These are phyloP conservation scores for Scylla paramamosain DNA, from an alignment of 1,140 invertebrate genomes.

Conservation along the genomic window DNA sequence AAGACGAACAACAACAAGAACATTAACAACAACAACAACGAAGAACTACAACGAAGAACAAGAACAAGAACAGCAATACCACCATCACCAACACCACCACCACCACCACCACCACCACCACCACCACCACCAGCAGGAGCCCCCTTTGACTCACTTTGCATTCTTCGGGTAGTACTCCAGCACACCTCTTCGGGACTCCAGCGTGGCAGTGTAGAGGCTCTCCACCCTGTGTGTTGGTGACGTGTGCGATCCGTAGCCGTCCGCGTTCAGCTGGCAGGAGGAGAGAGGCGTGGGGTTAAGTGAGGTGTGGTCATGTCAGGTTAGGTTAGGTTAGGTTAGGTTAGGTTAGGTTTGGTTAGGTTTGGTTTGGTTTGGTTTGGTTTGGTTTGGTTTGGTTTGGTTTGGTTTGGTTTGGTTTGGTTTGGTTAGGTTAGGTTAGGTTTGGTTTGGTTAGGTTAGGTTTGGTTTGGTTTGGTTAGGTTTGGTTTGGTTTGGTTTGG, in stretches of 20 bases:
- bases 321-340: constrained; percentile 39
- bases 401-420: neutral
- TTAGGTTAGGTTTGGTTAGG: constrained; percentile 44
- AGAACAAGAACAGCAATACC: no score
- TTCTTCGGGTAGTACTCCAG: constrained; percentile 86
- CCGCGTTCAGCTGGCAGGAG: constrained; percentile 86
- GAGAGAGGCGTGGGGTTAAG: constrained; percentile 49
- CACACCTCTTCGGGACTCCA: constrained; percentile 78
- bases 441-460: constrained; percentile 43
- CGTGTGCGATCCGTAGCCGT: constrained; percentile 91
- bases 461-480: constrained; percentile 45
- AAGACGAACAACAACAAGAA: neutral
- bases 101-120: no score
- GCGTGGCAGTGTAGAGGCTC: constrained; percentile 83
- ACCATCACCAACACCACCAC: no score
- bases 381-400: constrained; percentile 26
- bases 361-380: constrained; percentile 48
- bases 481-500: constrained; percentile 31
- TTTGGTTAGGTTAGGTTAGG: constrained; percentile 32
- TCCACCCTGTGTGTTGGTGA: constrained; percentile 87
- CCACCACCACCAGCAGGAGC: no score
- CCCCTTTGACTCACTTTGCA: constrained; percentile 96
- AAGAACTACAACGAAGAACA: no score
- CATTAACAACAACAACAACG: no score
- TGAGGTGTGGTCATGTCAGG: constrained; percentile 39